phyloP scores from a whole-genome alignment of 2,888 invertebrate species.

The Cheilosia urbana region DNA sequence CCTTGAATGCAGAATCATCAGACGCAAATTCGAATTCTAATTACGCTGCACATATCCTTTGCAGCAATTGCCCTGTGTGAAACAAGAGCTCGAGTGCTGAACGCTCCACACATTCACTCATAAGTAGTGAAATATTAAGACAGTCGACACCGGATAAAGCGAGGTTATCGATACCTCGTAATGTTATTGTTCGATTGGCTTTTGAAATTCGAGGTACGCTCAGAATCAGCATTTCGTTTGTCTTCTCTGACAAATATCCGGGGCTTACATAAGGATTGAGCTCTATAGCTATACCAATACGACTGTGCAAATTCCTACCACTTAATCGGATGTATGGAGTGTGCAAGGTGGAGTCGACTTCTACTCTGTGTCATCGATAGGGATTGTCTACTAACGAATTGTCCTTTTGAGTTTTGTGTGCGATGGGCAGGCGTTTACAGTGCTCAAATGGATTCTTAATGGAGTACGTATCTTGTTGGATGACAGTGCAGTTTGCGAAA shows the following conservation, averaged over 20 bases:
- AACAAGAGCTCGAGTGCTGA: conserved; percentile 36
- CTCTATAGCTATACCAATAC: not conserved
- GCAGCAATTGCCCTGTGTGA: conserved; percentile 9
- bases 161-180: conserved; percentile 39
- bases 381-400: not conserved
- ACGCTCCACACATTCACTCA: conserved; percentile 29
- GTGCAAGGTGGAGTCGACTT: not conserved
- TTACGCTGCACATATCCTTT: conserved; percentile 37
- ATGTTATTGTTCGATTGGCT: conserved; percentile 46
- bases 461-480: too few relatives aligned
- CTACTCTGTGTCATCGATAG: not conserved
- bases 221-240: conserved; percentile 20
- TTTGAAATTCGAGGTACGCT: conserved; percentile 43
- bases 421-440: not conserved
- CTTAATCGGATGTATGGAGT: conserved; percentile 9
- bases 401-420: not conserved
- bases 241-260: conserved; percentile 41
- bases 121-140: conserved; percentile 60
- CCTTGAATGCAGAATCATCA: not conserved
- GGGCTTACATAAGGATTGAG: conserved; percentile 33
- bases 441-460: not conserved
- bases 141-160: conserved; percentile 42
- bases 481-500: too few relatives aligned
- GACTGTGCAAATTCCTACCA: not conserved
- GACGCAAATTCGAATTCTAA: conserved; percentile 49